Evolutionary conservation across 2,113 vertebrate species (phyloP).

Genomic region (Pitta sordida): DNA sequence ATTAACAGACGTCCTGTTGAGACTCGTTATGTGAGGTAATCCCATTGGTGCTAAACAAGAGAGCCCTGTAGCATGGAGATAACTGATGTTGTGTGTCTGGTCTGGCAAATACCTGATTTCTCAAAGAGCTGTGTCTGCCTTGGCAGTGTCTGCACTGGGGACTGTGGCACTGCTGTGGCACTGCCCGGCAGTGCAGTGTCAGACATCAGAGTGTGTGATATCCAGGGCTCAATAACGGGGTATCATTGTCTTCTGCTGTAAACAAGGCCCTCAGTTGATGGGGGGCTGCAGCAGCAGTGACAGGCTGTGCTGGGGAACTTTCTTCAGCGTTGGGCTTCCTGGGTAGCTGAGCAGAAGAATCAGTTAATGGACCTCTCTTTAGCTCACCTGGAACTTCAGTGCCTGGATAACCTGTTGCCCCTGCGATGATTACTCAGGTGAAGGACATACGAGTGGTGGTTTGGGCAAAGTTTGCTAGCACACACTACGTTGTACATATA

Average conservation of each 20-base stretch:
- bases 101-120: background rate
- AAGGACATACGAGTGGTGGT: background rate
- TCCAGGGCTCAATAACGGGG: background rate
- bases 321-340: background rate
- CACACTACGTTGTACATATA: background rate
- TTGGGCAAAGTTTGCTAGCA: background rate
- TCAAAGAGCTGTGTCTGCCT: background rate
- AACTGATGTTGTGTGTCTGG: background rate
- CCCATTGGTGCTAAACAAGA: background rate
- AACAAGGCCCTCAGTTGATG: background rate
- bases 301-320: background rate
- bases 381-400: background rate
- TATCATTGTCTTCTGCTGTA: background rate
- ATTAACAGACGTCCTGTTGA: background rate
- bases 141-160: background rate
- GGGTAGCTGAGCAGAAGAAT: background rate
- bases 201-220: rapidly evolving
- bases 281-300: background rate
- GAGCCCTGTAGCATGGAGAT: background rate
- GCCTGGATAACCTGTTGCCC: background rate
- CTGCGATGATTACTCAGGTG: background rate
- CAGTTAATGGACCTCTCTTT: background rate
- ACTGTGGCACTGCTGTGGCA: background rate
- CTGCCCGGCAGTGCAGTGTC: background rate
- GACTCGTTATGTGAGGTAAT: background rate